Conservation (phyloP, 2,113 vertebrate species). For the Corythornis madagascariensis region DNA sequence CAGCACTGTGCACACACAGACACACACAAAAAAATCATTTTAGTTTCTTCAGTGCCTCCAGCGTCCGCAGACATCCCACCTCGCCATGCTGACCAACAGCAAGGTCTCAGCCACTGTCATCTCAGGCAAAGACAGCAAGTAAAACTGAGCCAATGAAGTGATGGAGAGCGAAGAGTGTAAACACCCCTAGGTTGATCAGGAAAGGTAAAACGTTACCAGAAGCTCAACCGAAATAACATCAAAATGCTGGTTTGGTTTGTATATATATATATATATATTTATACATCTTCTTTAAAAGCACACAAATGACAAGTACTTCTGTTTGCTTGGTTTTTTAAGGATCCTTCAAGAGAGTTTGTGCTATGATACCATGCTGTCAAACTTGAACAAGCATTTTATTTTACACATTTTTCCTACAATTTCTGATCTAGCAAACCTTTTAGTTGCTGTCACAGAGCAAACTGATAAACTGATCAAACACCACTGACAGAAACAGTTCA, state of each 20-base stretch:
- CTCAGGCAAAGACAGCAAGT: not conserved
- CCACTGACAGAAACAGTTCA: not conserved
- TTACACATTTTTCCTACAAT: not conserved
- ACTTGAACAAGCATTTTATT: not conserved
- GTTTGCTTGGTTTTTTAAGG: not conserved
- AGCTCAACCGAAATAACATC: not conserved
- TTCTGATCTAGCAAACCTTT: not conserved
- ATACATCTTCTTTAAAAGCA: not conserved
- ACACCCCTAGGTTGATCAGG: not conserved
- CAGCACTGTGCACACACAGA: not conserved
- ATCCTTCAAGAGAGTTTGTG: not conserved
- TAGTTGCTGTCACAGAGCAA: conserved; percentile 26
- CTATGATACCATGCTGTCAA: not conserved
- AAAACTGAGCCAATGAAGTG: not conserved
- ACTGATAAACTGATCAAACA: not conserved
- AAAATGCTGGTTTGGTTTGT: not conserved
- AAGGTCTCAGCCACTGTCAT: not conserved
- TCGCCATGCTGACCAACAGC: not conserved
- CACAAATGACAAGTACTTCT: fast-evolving
- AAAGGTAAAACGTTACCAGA: not conserved
- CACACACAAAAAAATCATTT: not conserved
- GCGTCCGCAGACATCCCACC: not conserved
- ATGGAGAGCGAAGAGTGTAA: not conserved
- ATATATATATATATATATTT: no score
- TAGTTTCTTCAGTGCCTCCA: not conserved